Evolutionary conservation across 2,797 vertebrate species (phyloP).

Genomic region (Epinephelus awoara): DNA sequence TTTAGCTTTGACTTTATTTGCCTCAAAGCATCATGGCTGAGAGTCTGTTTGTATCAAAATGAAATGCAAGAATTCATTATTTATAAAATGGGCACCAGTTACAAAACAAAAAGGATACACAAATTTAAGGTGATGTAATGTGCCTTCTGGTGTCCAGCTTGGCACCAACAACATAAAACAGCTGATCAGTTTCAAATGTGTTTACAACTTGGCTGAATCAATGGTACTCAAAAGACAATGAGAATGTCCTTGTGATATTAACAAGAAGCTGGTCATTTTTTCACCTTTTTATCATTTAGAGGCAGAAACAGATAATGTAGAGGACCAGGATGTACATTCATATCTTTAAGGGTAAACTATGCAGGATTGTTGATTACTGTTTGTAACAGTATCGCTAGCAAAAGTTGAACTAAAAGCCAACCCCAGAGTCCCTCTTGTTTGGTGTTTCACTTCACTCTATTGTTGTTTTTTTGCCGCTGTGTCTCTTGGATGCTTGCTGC

Average conservation of each 20-base stretch:
- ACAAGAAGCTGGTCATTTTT: background rate
- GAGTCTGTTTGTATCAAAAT: slow-evolving; percentile 22
- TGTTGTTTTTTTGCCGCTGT: too few species aligned
- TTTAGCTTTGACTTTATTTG: slow-evolving; percentile 9
- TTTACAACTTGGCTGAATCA: background rate
- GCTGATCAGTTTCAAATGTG: background rate
- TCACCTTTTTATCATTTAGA: background rate
- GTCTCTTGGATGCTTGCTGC: too few species aligned
- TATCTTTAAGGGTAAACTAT: too few species aligned
- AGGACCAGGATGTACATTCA: background rate
- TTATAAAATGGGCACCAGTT: background rate
- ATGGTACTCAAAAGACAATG: background rate
- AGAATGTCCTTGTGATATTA: background rate
- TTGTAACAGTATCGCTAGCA: too few species aligned
- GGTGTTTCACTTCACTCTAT: too few species aligned
- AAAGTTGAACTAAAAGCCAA: too few species aligned
- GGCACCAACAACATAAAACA: background rate
- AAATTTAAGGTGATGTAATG: slow-evolving; percentile 6
- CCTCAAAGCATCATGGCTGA: slow-evolving; percentile 7
- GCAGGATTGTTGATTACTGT: too few species aligned
- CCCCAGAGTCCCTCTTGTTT: too few species aligned
- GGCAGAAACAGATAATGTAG: background rate
- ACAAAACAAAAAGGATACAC: slow-evolving; percentile 21
- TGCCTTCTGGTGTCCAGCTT: slow-evolving; percentile 5
- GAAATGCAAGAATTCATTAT: slow-evolving; percentile 14